Evolutionary conservation across 1,140 invertebrate species (phyloP).

Genomic region (Carposina sasakii): DNA sequence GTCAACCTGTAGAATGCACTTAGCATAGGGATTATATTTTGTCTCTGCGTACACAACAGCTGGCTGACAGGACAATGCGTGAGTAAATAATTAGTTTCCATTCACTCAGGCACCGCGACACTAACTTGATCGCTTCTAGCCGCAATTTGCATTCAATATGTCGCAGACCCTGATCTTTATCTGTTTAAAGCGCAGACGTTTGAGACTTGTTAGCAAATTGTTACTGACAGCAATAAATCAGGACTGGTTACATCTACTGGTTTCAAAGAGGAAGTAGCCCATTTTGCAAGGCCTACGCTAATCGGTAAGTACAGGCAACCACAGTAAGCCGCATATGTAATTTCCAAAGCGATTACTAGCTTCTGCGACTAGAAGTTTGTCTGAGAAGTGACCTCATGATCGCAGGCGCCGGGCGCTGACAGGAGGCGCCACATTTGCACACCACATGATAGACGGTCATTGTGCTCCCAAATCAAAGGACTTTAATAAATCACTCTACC

Average conservation of each 20-base stretch:
- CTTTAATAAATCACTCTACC: conserved; percentile 38
- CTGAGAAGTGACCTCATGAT: conserved; percentile 35
- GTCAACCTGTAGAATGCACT: conserved; percentile 32
- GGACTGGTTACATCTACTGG: conserved; percentile 31
- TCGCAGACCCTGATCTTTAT: conserved; percentile 43
- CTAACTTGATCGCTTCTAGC: conserved; percentile 24
- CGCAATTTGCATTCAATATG: conserved; percentile 52
- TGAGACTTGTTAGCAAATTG: conserved; percentile 54
- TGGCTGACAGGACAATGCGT: conserved; percentile 39
- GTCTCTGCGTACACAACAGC: conserved; percentile 16
- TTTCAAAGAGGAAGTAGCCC: conserved; percentile 27
- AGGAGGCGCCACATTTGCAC: conserved; percentile 54
- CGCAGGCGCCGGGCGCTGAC: conserved; percentile 42
- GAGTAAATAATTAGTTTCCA: conserved; percentile 42
- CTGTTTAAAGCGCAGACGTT: conserved; percentile 36
- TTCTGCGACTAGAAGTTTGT: conserved; percentile 11
- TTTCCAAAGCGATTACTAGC: conserved; percentile 4
- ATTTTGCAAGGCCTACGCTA: conserved; percentile 22
- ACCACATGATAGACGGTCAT: conserved; percentile 48
- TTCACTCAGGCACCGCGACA: conserved; percentile 30
- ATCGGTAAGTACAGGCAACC: conserved; percentile 12
- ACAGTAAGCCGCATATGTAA: conserved; percentile 2
- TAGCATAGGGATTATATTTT: conserved; percentile 17
- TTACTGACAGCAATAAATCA: conserved; percentile 48
- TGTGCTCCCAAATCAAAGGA: conserved; percentile 19